These are phyloP conservation scores for Gorsachius magnificus DNA, from an alignment of 2,797 vertebrate genomes.

Conservation along the genomic window DNA sequence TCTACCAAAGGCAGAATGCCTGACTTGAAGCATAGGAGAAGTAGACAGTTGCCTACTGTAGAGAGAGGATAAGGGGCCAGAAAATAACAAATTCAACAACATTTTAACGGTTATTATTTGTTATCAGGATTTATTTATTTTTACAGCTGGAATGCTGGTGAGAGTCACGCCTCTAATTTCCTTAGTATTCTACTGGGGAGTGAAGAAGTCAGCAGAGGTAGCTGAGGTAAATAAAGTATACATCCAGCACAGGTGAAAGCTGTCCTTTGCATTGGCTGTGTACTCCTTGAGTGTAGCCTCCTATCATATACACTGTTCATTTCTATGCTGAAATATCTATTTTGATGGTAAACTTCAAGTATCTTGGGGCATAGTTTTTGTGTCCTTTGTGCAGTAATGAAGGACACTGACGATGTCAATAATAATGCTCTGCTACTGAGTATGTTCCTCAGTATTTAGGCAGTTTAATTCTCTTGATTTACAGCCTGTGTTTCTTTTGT, in stretches of 20 bases:
- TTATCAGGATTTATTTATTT: background rate
- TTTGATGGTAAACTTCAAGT: background rate
- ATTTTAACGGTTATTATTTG: background rate
- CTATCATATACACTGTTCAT: background rate
- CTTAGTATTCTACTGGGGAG: background rate
- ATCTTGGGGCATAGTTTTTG: background rate
- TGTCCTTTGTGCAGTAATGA: background rate
- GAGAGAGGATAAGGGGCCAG: background rate
- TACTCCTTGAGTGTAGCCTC: background rate
- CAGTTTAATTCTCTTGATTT: conserved; percentile 15
- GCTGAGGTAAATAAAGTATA: background rate
- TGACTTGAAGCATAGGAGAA: background rate
- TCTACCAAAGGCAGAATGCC: background rate
- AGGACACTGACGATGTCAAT: background rate
- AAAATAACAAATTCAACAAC: background rate
- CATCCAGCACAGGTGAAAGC: background rate
- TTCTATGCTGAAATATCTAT: background rate
- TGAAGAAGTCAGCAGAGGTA: background rate
- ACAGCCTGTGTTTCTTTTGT: background rate
- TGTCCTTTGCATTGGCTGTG: background rate
- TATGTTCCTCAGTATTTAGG: background rate
- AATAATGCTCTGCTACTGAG: background rate
- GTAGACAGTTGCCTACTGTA: background rate
- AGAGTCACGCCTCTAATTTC: background rate
- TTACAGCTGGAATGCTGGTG: background rate